Evolutionary conservation across 2,113 vertebrate genomes (phyloP).

Genomic region (Eptesicus fuscus): DNA sequence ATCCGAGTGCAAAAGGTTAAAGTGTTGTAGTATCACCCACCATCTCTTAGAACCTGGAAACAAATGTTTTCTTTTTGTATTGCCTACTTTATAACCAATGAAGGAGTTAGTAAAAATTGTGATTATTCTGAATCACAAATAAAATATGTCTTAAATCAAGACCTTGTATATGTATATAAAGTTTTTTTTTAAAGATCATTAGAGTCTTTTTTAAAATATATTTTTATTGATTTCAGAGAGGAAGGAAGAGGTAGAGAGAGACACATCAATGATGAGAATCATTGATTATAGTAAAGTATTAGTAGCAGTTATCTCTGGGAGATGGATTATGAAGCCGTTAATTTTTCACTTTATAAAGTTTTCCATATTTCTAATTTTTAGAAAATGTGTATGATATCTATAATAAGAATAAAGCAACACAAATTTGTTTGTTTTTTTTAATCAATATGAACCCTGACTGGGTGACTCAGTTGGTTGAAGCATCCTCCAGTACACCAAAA

Average conservation of each 20-base stretch:
- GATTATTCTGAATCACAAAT: not conserved
- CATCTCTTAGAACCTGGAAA: not conserved
- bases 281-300: too few species aligned
- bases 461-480: not conserved
- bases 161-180: not conserved
- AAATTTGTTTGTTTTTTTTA: not conserved
- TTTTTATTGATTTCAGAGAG: too few species aligned
- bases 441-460: not conserved
- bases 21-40: not conserved
- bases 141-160: conserved; percentile 11
- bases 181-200: too few species aligned
- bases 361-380: conserved; percentile 7
- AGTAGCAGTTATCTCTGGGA: not conserved
- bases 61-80: not conserved
- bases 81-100: not conserved
- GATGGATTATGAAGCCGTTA: not conserved
- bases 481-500: not conserved
- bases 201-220: too few species aligned
- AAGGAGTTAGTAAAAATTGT: not conserved
- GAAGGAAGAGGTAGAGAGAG: too few species aligned
- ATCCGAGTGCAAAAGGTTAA: too few species aligned
- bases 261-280: too few species aligned
- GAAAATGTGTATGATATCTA: not conserved
- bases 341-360: conserved; percentile 8
- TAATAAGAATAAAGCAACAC: not conserved